Evolutionary conservation across 2,113 vertebrate species (phyloP).

Genomic region (Melanocharis versteri): DNA sequence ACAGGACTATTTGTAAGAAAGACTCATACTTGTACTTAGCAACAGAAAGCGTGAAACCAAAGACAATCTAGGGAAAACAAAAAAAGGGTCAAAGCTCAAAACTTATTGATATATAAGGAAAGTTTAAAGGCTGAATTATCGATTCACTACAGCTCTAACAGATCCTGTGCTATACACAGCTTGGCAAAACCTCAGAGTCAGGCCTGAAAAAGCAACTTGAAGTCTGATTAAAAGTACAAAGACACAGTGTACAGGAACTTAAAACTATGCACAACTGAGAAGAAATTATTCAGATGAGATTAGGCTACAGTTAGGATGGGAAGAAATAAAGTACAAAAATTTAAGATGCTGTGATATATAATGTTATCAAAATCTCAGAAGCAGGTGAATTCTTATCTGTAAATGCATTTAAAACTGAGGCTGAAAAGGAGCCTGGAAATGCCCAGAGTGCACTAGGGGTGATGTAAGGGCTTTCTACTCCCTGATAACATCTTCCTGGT

Average conservation of each 20-base stretch:
- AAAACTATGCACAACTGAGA: neutral
- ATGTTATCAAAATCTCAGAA: neutral
- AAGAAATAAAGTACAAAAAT: neutral
- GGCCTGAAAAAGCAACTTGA: neutral
- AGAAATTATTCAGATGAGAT: neutral
- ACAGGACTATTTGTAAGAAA: neutral
- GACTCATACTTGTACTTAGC: neutral
- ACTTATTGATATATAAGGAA: neutral
- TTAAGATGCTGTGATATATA: neutral
- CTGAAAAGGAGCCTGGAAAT: neutral
- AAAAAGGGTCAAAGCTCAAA: neutral
- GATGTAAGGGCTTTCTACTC: neutral
- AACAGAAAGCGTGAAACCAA: neutral
- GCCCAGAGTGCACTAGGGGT: neutral
- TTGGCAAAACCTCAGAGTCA: neutral
- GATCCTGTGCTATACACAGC: neutral
- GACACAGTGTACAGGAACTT: neutral
- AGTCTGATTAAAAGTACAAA: neutral
- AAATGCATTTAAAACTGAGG: neutral
- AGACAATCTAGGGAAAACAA: neutral
- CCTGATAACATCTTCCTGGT: neutral
- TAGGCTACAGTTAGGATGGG: neutral
- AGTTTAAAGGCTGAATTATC: neutral
- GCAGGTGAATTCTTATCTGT: neutral
- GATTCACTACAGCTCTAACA: neutral